Percentiles rank a stretch among this genome's conserved stretches.
phyloP scores from a whole-genome alignment of 1,140 invertebrate genomes.

The Aphis craccivora region DNA sequence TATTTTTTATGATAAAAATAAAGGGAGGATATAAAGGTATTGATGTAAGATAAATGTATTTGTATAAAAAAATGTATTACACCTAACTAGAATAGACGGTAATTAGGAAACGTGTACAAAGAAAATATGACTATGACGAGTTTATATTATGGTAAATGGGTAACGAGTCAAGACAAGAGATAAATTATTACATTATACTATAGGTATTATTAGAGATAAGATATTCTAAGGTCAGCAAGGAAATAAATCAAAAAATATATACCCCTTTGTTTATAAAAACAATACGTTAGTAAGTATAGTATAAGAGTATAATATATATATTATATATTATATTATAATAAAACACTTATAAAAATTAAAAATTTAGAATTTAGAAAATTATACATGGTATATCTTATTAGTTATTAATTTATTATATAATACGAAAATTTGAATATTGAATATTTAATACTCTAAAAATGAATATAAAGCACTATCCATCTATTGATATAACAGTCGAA shows the following conservation, averaged over 20 bases:
- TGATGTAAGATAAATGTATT: neutral
- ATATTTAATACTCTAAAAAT: neutral
- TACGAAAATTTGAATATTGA: neutral
- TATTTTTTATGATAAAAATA: neutral
- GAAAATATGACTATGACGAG: neutral
- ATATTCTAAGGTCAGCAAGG: neutral
- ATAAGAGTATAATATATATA: neutral
- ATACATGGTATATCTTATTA: too few relatives aligned
- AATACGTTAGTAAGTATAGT: neutral
- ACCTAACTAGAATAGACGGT: neutral
- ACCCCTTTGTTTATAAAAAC: neutral
- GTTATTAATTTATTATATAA: too few relatives aligned
- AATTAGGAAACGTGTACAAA: neutral
- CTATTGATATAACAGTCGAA: neutral
- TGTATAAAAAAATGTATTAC: neutral
- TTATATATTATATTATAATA: neutral
- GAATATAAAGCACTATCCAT: neutral
- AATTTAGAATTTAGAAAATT: neutral
- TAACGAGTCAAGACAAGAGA: slow-evolving; percentile 18
- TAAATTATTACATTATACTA: neutral
- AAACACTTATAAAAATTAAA: neutral
- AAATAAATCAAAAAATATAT: neutral
- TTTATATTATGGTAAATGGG: neutral
- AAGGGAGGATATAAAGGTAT: neutral
- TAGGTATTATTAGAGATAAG: neutral